These are phyloP conservation scores for Psococerastis gibbosa DNA, from an alignment of 2,888 invertebrate species.

Conservation along the genomic window DNA sequence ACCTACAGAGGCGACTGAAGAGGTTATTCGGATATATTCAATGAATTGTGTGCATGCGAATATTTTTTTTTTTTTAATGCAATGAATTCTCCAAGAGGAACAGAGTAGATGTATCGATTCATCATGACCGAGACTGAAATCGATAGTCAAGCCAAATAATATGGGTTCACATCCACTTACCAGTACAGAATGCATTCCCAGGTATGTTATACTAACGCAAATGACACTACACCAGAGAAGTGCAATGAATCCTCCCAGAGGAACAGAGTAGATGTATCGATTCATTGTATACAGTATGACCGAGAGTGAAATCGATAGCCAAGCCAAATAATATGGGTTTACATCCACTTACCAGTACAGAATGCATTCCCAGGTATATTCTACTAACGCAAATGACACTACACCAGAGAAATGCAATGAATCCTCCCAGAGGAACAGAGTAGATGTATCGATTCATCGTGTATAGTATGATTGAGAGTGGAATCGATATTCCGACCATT, in stretches of 20 bases:
- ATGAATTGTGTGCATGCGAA: too few species aligned
- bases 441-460: constrained; percentile 60
- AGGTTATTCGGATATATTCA: too few species aligned
- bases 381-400: constrained; percentile 63
- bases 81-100: constrained; percentile 25
- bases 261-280: constrained; percentile 42
- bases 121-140: constrained; percentile 65
- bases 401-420: constrained; percentile 36
- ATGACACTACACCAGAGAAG: constrained; percentile 47
- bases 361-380: constrained; percentile 85
- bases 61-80: too few species aligned
- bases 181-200: constrained; percentile 85
- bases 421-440: constrained; percentile 25
- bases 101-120: constrained; percentile 47
- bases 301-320: too few species aligned
- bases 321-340: too few species aligned
- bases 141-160: too few species aligned
- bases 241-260: constrained; percentile 26
- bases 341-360: constrained; percentile 67
- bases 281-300: constrained; percentile 60
- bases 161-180: too few species aligned
- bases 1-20: too few species aligned
- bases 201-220: constrained; percentile 67
- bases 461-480: constrained; percentile 64
- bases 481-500: constrained; percentile 76